Percentiles rank a stretch among this genome's conserved stretches.
Evolutionary conservation across 2,888 invertebrate genomes (phyloP).

Genomic region (Pemphredon lugubris): DNA sequence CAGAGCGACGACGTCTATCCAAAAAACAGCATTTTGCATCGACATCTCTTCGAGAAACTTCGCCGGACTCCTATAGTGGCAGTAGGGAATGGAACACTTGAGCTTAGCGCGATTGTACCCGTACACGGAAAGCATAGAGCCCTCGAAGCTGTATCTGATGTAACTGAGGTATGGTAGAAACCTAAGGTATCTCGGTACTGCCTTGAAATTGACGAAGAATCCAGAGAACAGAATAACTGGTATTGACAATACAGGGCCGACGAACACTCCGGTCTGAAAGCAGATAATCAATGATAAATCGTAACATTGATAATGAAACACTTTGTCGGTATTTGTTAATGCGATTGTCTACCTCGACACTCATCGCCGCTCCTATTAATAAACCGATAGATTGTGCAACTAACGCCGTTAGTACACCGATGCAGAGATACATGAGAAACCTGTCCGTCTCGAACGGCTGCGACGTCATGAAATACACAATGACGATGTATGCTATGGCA

Average conservation of each 20-base stretch:
- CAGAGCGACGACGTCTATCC: constrained; percentile 92
- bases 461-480: constrained; percentile 97
- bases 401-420: constrained; percentile 91
- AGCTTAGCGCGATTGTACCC: constrained; percentile 91
- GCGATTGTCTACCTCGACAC: constrained; percentile 89
- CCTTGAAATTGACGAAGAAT: constrained; percentile 96
- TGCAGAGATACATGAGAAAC: constrained; percentile 89
- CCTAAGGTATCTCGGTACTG: constrained; percentile 93
- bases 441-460: constrained; percentile 95
- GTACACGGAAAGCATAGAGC: constrained; percentile 95
- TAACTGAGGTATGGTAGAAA: constrained; percentile 96
- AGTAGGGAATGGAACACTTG: constrained; percentile 91
- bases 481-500: constrained; percentile 82
- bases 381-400: constrained; percentile 96
- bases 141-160: constrained; percentile 95
- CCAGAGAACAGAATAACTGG: constrained; percentile 96
- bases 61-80: constrained; percentile 90
- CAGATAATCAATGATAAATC: neutral
- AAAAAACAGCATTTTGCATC: constrained; percentile 89
- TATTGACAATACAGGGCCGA: constrained; percentile 95
- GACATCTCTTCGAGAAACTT: constrained; percentile 93
- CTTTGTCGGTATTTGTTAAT: no score
- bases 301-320: no score
- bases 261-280: constrained; percentile 84
- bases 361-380: constrained; percentile 95